Evolutionary conservation across 2,113 vertebrate genomes (phyloP).

Genomic region (Paradisaea rubra): DNA sequence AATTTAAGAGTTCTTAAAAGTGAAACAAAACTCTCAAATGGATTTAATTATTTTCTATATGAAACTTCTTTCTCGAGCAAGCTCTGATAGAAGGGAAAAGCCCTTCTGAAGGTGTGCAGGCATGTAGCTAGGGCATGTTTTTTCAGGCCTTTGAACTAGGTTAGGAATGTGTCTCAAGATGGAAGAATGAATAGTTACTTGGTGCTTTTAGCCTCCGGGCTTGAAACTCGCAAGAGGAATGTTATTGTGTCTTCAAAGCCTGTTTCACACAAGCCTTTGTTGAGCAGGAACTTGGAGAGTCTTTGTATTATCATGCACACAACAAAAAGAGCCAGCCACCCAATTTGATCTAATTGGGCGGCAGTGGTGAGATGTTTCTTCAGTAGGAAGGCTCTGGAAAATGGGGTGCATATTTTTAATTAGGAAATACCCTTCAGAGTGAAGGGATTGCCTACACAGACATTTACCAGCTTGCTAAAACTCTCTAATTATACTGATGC

Average conservation of each 20-base stretch:
- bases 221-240: constrained; percentile 71
- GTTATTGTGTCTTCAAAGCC: constrained; percentile 76
- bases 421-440: background rate
- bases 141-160: constrained; percentile 74
- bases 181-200: constrained; percentile 73
- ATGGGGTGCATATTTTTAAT: background rate
- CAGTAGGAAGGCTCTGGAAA: constrained; percentile 13
- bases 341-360: constrained; percentile 64
- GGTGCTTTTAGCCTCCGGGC: constrained; percentile 70
- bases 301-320: constrained; percentile 58
- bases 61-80: constrained; percentile 1
- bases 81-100: constrained; percentile 33
- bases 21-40: constrained; percentile 1
- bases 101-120: constrained; percentile 65
- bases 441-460: background rate
- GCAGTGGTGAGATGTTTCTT: constrained; percentile 7
- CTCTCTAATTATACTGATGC: background rate
- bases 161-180: constrained; percentile 75
- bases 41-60: constrained; percentile 14
- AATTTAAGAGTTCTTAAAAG: background rate
- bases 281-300: constrained; percentile 57
- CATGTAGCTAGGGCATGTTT: constrained; percentile 68
- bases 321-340: constrained; percentile 58
- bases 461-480: background rate
- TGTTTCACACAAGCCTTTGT: constrained; percentile 62